These are phyloP conservation scores for Myanophis thanlyinensis DNA, from an alignment of 2,113 vertebrate species.

Conservation along the genomic window DNA sequence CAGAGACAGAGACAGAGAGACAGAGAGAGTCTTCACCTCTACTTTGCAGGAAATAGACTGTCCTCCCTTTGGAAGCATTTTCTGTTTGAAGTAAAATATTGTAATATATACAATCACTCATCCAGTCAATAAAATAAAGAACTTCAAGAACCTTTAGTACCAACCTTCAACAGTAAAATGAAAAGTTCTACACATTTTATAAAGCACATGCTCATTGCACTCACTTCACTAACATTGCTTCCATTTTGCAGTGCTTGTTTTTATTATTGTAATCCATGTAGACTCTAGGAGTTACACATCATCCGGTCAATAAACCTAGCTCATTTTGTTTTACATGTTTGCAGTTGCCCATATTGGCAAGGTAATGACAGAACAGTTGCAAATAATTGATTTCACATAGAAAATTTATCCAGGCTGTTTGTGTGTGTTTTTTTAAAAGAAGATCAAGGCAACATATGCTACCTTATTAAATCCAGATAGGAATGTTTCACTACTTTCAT, in stretches of 20 bases:
- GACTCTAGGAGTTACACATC: constrained; percentile 33
- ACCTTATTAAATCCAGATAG: constrained; percentile 63
- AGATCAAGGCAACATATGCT: constrained; percentile 69
- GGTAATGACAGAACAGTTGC: constrained; percentile 51
- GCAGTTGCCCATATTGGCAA: constrained; percentile 18
- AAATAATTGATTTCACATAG: constrained; percentile 56
- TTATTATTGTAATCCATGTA: constrained; percentile 54
- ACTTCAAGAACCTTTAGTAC: not conserved
- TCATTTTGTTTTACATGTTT: constrained; percentile 46
- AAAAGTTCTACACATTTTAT: not conserved
- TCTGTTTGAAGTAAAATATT: not conserved
- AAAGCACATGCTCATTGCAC: not conserved
- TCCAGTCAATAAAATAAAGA: not conserved
- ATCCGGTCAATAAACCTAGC: constrained; percentile 53
- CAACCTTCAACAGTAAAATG: not conserved
- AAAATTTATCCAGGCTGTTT: constrained; percentile 53
- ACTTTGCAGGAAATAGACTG: not conserved
- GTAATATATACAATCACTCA: not conserved
- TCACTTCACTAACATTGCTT: not conserved
- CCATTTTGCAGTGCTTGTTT: constrained; percentile 20
- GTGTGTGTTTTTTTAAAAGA: constrained; percentile 59
- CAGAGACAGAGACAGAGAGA: no score
- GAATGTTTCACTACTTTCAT: constrained; percentile 45
- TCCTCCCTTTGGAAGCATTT: not conserved
- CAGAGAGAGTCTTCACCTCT: not conserved